Base-by-base conservation (phyloP, 2,888 invertebrate genomes). In the Aspidapion aeneum region DNA sequence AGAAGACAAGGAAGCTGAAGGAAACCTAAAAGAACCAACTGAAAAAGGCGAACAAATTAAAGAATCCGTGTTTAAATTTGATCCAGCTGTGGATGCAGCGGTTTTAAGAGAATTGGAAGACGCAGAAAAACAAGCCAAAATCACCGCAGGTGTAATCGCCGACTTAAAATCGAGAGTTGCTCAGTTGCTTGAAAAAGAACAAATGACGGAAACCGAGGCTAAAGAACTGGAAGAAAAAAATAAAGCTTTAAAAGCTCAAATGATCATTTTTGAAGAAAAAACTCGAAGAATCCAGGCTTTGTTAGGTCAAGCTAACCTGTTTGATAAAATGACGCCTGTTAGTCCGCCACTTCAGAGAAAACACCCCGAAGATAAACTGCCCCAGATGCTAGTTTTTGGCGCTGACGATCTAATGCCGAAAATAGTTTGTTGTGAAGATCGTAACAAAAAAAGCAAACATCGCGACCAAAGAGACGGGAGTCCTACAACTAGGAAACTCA, bases 231-330 rank as follows among this genome's bases (percentile, higher is more conserved):
- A 84, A 22, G 81, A 83, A 49, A 83, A 86, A 58, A 87, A 87
- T 68, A 82, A 82, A 21, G 75, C 84, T 62, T 77, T 89, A 0
- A 83, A 85, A 59, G 79, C 82, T 1, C 87, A 87, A 72, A 83
- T 88, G 82, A 81, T 82, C 18, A 81, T 86, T 51, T 85, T 88
- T 65, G 87, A 88, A 68, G 79, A 82, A 18, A 83, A 87, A 64
- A 88, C 87, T 0, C 82, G 80, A 70, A 82, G 80, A 55, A 80
- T 88, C 50, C 86, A 87, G 74, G 79, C 80, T 61, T 73, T 87
- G 17, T 50, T 70, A 22, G 83, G 82, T 0, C 76, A 80, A 63
- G 73, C 77, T 1, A 78, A 79, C 60, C 61, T 77, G 19, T 73
- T 77, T n/a, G 78, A 80, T 64, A 74, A 77, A 19, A 77, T 78